Conservation (phyloP, 2,797 vertebrate genomes). For the Schizopygopsis malacanthus region DNA sequence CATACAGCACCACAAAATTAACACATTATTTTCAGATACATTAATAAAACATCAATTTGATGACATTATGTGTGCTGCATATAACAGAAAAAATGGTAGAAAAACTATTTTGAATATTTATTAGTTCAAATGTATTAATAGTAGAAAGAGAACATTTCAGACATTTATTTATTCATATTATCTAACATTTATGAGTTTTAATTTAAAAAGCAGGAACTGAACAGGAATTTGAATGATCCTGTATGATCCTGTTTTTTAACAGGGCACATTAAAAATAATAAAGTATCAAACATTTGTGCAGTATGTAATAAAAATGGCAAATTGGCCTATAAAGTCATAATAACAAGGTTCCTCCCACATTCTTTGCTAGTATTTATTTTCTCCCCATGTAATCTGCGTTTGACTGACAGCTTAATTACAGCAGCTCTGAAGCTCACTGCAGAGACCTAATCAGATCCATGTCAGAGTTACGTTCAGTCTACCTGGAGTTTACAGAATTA, state of each 20-base stretch:
- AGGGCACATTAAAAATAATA: background rate
- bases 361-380: background rate
- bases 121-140: too few species aligned
- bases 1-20: background rate
- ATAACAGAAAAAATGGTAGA: too few species aligned
- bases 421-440: conserved; percentile 70
- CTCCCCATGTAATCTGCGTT: conserved; percentile 62
- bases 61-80: too few species aligned
- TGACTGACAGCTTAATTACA: conserved; percentile 84
- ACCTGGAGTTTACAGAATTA: conserved; percentile 48
- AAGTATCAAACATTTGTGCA: background rate
- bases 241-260: background rate
- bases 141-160: background rate
- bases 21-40: too few species aligned
- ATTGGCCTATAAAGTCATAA: conserved; percentile 5
- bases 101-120: too few species aligned
- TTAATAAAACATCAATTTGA: too few species aligned
- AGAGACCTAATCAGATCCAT: conserved; percentile 76
- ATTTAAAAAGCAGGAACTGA: background rate
- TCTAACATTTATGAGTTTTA: background rate
- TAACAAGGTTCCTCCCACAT: background rate
- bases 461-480: conserved; percentile 62
- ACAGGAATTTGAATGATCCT: background rate
- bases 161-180: background rate
- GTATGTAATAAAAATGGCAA: background rate